These are phyloP conservation scores for Mythimna pallens DNA, from an alignment of 2,888 invertebrate species.

Conservation along the genomic window DNA sequence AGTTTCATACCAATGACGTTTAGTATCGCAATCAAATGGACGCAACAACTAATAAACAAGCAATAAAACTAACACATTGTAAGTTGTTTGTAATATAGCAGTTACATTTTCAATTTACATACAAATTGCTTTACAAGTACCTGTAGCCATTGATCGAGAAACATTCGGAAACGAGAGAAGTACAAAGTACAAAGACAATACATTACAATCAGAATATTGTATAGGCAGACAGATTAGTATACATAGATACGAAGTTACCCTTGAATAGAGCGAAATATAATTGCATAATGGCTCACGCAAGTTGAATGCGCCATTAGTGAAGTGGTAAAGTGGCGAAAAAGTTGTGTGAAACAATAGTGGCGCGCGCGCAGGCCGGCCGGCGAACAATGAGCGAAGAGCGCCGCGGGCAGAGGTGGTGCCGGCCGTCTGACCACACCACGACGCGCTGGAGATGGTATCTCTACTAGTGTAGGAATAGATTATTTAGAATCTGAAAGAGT, in stretches of 20 bases:
- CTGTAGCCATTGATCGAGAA: slow-evolving; percentile 21
- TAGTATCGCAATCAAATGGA: slow-evolving; percentile 15
- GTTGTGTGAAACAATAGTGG: slow-evolving; percentile 72
- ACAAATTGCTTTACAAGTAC: slow-evolving; percentile 42
- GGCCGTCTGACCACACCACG: slow-evolving; percentile 37
- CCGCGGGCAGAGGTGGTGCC: slow-evolving; percentile 66
- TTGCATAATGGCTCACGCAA: slow-evolving; percentile 65
- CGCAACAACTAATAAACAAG: slow-evolving; percentile 44
- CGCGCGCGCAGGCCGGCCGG: slow-evolving; percentile 59
- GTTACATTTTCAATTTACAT: slow-evolving; percentile 50
- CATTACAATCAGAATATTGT: slow-evolving; percentile 56
- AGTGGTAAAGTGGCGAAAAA: slow-evolving; percentile 76
- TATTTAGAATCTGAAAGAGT: neutral
- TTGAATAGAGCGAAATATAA: slow-evolving; percentile 65
- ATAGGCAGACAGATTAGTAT: slow-evolving; percentile 27
- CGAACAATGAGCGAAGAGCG: slow-evolving; percentile 73
- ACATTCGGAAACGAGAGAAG: slow-evolving; percentile 47
- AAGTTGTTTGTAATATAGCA: slow-evolving; percentile 25
- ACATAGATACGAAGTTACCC: slow-evolving; percentile 50
- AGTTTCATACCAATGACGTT: slow-evolving; percentile 19
- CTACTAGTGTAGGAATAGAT: slow-evolving; percentile 30
- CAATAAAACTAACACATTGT: slow-evolving; percentile 54
- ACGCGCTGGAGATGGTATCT: slow-evolving; percentile 53
- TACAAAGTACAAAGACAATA: slow-evolving; percentile 54
- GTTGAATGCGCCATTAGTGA: slow-evolving; percentile 69